Percentiles rank a stretch among this genome's conserved stretches.
These are phyloP conservation scores for Brachyptera putata DNA, from an alignment of 2,888 invertebrate species.

Conservation along the genomic window DNA sequence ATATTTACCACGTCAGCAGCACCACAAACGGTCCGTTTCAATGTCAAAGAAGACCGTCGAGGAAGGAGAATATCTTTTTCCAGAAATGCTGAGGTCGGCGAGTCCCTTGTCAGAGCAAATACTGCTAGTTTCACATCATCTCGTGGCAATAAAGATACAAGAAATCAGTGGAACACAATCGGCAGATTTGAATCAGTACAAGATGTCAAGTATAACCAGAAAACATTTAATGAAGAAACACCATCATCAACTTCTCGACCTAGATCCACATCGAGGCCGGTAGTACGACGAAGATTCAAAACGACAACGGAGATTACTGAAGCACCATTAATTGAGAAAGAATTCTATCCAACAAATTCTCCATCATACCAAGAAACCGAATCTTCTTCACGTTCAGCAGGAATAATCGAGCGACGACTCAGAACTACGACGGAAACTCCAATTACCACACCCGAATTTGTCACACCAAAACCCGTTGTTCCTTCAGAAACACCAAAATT, in stretches of 20 bases:
- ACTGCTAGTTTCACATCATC: slow-evolving; percentile 23
- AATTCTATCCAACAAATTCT: neutral
- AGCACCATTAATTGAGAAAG: neutral
- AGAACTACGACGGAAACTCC: neutral
- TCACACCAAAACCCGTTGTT: neutral
- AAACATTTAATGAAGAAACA: neutral
- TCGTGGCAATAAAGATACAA: neutral
- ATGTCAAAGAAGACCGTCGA: slow-evolving; percentile 1
- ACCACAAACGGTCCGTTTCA: slow-evolving; percentile 6
- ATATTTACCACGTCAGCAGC: slow-evolving; percentile 45
- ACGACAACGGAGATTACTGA: slow-evolving; percentile 6
- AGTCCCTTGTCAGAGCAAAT: slow-evolving; percentile 20
- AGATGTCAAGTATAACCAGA: neutral
- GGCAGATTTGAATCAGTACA: neutral
- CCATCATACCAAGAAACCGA: neutral
- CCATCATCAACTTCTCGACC: neutral
- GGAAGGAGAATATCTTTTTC: neutral
- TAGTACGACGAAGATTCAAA: slow-evolving; percentile 3
- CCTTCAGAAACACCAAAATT: neutral
- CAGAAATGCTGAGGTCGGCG: neutral
- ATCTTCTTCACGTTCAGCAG: neutral
- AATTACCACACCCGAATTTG: neutral
- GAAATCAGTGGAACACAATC: slow-evolving; percentile 4
- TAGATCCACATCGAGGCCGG: neutral
- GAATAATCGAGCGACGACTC: neutral